phyloP scores from a whole-genome alignment of 2,113 vertebrate species.

The Ceuthmochares aereus region DNA sequence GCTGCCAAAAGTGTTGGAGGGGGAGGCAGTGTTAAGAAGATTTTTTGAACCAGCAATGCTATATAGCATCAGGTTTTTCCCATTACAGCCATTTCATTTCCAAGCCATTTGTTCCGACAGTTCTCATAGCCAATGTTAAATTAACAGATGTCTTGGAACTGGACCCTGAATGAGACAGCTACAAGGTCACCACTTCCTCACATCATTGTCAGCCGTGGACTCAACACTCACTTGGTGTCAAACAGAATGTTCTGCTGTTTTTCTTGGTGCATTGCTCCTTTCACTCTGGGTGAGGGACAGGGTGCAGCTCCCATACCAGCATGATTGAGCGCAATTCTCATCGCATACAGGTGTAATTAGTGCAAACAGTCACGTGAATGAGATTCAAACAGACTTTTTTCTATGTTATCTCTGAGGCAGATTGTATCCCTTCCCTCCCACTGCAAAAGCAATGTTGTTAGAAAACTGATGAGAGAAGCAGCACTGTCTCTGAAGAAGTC shows the following conservation, averaged over 20 bases:
- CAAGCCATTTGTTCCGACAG: not conserved
- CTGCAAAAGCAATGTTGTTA: not conserved
- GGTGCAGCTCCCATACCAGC: not conserved
- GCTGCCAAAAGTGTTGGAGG: not conserved
- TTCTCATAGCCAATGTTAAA: constrained; percentile 15
- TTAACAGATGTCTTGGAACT: constrained; percentile 34
- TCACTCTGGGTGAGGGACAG: not conserved
- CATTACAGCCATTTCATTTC: not conserved
- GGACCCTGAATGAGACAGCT: not conserved
- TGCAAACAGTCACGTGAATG: not conserved
- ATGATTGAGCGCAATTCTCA: not conserved
- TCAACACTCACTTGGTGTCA: not conserved
- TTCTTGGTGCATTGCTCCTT: not conserved
- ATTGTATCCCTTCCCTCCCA: not conserved
- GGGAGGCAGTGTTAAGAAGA: not conserved
- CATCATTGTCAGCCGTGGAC: not conserved
- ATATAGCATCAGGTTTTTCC: not conserved
- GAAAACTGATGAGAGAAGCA: not conserved
- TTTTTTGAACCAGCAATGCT: not conserved
- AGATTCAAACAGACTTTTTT: not conserved
- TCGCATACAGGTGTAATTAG: not conserved
- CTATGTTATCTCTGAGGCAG: not conserved
- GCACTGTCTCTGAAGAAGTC: not conserved
- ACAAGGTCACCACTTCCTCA: not conserved
- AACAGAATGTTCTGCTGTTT: not conserved